These are phyloP conservation scores for Andrena haemorrhoa DNA, from an alignment of 2,888 invertebrate species.

Conservation along the genomic window DNA sequence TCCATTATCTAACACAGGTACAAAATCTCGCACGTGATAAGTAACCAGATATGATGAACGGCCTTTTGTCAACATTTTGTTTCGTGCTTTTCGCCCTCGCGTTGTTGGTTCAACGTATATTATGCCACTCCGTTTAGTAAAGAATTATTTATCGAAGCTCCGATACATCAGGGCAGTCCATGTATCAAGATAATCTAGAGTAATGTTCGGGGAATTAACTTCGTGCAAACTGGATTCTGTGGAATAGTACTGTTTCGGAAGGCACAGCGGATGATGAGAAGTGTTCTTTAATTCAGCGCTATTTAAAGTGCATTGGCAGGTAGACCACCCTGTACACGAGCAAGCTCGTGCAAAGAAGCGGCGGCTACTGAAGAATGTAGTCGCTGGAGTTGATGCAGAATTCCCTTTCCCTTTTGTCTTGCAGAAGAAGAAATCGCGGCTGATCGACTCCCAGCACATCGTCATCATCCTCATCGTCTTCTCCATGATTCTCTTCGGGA, in stretches of 20 bases:
- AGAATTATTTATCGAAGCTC: too few species aligned
- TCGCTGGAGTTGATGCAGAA: background rate
- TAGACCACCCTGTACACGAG: background rate
- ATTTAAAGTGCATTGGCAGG: too few species aligned
- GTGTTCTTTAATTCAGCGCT: too few species aligned
- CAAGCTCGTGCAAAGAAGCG: background rate
- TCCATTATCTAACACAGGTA: conserved; percentile 19
- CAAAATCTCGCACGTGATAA: conserved; percentile 17
- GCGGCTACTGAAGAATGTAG: too few species aligned
- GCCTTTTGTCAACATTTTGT: background rate
- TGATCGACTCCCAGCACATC: conserved; percentile 89
- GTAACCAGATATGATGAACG: background rate
- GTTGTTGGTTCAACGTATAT: too few species aligned
- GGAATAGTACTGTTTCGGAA: too few species aligned
- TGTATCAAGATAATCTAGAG: too few species aligned
- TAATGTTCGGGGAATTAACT: too few species aligned
- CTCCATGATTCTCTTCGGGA: conserved; percentile 93
- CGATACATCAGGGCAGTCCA: too few species aligned
- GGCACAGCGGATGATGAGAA: too few species aligned
- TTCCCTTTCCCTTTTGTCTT: conserved; percentile 51
- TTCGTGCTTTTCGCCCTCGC: background rate
- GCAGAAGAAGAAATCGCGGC: conserved; percentile 71
- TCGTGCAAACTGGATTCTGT: too few species aligned
- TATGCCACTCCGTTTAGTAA: background rate
- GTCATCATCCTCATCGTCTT: conserved; percentile 95